Base-by-base conservation (phyloP, 2,888 invertebrate genomes). In the Antitype chi region DNA sequence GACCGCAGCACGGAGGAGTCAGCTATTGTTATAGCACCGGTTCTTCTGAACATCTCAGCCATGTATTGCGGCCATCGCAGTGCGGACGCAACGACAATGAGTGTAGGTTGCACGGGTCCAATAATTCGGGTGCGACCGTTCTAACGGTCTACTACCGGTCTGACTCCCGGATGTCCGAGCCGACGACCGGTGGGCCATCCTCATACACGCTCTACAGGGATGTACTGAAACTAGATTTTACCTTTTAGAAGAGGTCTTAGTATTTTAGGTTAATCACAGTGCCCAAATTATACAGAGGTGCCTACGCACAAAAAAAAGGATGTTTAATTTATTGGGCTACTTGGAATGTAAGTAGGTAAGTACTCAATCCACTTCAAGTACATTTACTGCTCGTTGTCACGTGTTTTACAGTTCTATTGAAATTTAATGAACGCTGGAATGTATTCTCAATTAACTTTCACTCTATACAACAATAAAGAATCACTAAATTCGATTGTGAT, bases 61-160 rank as follows among this genome's bases (percentile, higher is more conserved):
- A 0, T 17, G 11, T 59, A 28, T 25, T 13, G 15, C n/a, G n/a
- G n/a, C 15, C 69, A 85, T 85, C 78, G 86, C 86, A 82, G 57
- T 84, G 87, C 77, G 87, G 87, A 80, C 74, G 79, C 66, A 62
- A 67, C 75, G 80, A 81, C 83, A 83, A 81, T 80, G 89, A 87
- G 89, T 87, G 74, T 87, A 79, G 81, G 83, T 87, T 83, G 82
- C 85, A 81, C 78, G 70, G 79, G 78, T 74, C 87, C 82, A 85
- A 88, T 89, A 85, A 85, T 85, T 82, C 78, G 85, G 85, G 76
- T 75, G 82, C 78, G 81, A 82, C 82, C 86, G 78, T 74, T 74
- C 86, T 88, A 86, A 85, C 90, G 85, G 84, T 78, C 82, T 64
- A 84, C 84, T 87, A 84, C 77, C 74, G 89, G 80, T 76, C 84